Base-by-base conservation (phyloP, 1,140 invertebrate genomes). In the Cyphomyrmex costatus region DNA sequence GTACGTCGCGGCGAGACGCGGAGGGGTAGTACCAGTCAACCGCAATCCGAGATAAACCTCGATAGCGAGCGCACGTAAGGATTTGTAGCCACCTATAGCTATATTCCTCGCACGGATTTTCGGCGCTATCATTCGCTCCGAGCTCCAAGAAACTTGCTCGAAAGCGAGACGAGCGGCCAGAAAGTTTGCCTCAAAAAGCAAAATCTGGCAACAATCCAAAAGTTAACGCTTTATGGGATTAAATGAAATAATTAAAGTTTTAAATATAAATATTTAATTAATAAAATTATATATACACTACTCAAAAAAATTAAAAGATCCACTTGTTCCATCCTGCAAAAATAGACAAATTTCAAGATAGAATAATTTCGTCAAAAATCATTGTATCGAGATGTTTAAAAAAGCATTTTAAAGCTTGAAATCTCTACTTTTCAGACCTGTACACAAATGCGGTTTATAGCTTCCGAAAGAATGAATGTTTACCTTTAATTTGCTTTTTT, bases 31-130 rank as follows among this genome's bases (percentile, higher is more conserved):
- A 85, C 65, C 87, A 78, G 71, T 87, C 70, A 85, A 74, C 89
- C 88, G 88, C 88, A 89, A 90, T 89, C 89, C 86, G 71, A 78
- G 86, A 90, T 90, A 89, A 89, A 88, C 85, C 83, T 83, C 83
- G 71, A 86, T 84, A 73, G 80, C 49, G 30, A 46, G 42, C 56
- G 85, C 78, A 83, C 79, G 42, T 86, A 86, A 83, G 85, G 63
- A 86, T 86, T 70, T 83, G 85, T 73, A 79, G 51, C 78, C 66
- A 24, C 1, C 79, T 68, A 68, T 68, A 70, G 51, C 6, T 63
- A 24, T 66, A 56, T 63, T 46, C 61, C 24, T 51, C 21, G 27
- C 19, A 36, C 49, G 74, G 51, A 79, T 85, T 85, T 85, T 90
- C 84, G 58, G 65, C n/a, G 65, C 56, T 82, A 83, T 61, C 79